These are phyloP conservation scores for Rhadinocentrus ornatus DNA, from an alignment of 2,797 vertebrate genomes.

Conservation along the genomic window DNA sequence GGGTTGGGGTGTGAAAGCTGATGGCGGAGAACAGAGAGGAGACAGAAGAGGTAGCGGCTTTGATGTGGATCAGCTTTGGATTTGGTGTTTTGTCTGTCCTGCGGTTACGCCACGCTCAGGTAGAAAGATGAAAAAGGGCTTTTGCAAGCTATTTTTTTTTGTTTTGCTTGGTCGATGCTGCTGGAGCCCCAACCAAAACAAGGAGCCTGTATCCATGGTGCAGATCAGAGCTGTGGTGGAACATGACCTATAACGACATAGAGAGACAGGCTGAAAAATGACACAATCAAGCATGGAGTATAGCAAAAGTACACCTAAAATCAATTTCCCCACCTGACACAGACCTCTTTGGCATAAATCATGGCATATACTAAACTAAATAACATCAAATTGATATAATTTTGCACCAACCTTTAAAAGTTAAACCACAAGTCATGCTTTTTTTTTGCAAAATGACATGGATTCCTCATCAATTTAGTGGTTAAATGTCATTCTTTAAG, in stretches of 20 bases:
- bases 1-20: constrained; percentile 29
- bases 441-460: constrained; percentile 14
- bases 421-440: constrained; percentile 25
- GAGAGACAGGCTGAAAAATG: constrained; percentile 38
- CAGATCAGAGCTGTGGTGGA: constrained; percentile 30
- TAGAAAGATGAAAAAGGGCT: constrained; percentile 57
- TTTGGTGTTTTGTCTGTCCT: constrained; percentile 73
- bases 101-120: constrained; percentile 61
- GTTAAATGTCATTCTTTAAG: not conserved
- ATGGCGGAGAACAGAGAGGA: constrained; percentile 41
- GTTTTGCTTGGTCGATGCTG: constrained; percentile 21
- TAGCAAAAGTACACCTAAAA: constrained; percentile 35
- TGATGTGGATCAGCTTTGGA: constrained; percentile 64
- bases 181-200: constrained; percentile 53
- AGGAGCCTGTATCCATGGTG: constrained; percentile 48
- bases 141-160: constrained; percentile 5
- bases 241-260: constrained; percentile 32
- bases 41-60: constrained; percentile 37
- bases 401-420: constrained; percentile 26
- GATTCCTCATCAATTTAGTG: constrained; percentile 4
- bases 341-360: constrained; percentile 42
- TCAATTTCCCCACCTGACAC: constrained; percentile 49
- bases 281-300: constrained; percentile 43
- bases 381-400: constrained; percentile 34
- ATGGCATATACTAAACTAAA: constrained; percentile 27